Evolutionary conservation across 2,113 vertebrate genomes (phyloP).

Genomic region (Bambusicola thoracicus): DNA sequence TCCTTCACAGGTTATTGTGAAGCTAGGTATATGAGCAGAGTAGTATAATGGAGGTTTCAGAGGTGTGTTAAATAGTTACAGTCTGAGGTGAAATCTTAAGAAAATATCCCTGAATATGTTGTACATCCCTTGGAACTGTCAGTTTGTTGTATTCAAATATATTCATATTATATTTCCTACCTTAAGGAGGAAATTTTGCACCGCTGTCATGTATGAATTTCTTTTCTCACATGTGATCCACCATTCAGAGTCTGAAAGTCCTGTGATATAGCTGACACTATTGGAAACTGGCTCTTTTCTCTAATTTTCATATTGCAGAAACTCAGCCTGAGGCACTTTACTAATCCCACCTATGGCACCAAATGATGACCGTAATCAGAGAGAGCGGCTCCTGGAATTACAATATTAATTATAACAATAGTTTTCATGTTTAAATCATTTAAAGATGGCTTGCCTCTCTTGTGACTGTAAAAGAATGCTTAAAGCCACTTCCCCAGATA

Average conservation of each 20-base stretch:
- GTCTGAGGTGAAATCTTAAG: not conserved
- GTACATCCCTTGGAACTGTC: not conserved
- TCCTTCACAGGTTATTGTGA: not conserved
- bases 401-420: not conserved
- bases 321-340: not conserved
- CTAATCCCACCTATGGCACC: not conserved
- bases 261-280: not conserved
- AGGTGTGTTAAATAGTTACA: not conserved
- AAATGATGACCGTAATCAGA: not conserved
- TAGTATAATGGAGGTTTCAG: not conserved
- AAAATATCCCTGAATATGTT: not conserved
- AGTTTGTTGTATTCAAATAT: not conserved
- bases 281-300: not conserved
- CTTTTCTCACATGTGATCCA: not conserved
- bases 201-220: accelerated
- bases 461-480: not conserved
- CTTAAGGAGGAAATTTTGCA: not conserved
- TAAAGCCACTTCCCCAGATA: not conserved
- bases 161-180: no score
- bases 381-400: not conserved
- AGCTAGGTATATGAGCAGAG: not conserved
- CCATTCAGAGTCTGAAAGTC: not conserved
- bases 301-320: not conserved
- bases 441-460: not conserved
- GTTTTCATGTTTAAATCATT: not conserved